A percentile compares a stretch with the other conserved stretches of the same genome.
phyloP scores from a whole-genome alignment of 2,113 vertebrate species.

The Heptranchias perlo region DNA sequence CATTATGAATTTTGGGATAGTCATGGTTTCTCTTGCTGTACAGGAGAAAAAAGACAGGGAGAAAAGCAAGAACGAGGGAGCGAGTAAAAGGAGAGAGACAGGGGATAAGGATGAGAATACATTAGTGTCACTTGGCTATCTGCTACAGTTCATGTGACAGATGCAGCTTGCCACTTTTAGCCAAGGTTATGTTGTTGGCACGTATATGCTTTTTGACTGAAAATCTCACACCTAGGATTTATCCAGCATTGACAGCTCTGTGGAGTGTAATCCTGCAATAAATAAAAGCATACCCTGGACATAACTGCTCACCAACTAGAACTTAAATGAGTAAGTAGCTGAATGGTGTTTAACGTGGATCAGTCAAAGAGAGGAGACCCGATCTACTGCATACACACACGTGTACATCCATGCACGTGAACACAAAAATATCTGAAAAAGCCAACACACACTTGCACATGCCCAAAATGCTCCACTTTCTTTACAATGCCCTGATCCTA shows the following conservation, averaged over 20 bases:
- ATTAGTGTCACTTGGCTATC: not conserved
- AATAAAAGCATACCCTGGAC: not conserved
- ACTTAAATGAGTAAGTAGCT: not conserved
- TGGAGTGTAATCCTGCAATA: not conserved
- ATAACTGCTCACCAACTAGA: not conserved
- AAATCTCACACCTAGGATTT: not conserved
- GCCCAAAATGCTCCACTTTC: not conserved
- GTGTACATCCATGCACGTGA: not conserved
- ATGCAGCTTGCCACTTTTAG: not conserved
- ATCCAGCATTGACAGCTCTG: not conserved
- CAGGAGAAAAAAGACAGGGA: not conserved
- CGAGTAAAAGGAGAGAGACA: not conserved
- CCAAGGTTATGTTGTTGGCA: slow-evolving; percentile 16
- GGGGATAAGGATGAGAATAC: not conserved
- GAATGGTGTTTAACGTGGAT: not conserved
- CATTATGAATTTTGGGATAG: not conserved
- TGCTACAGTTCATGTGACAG: not conserved
- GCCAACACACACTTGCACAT: not conserved
- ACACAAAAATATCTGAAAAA: not conserved
- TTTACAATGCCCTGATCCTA: not conserved
- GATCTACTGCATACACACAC: not conserved
- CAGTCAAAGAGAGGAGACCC: not conserved
- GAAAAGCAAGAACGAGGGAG: not conserved
- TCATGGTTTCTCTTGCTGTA: not conserved
- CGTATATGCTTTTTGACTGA: not conserved